These are phyloP conservation scores for Tragulus kanchil DNA, from an alignment of 2,113 vertebrate genomes.

Conservation along the genomic window DNA sequence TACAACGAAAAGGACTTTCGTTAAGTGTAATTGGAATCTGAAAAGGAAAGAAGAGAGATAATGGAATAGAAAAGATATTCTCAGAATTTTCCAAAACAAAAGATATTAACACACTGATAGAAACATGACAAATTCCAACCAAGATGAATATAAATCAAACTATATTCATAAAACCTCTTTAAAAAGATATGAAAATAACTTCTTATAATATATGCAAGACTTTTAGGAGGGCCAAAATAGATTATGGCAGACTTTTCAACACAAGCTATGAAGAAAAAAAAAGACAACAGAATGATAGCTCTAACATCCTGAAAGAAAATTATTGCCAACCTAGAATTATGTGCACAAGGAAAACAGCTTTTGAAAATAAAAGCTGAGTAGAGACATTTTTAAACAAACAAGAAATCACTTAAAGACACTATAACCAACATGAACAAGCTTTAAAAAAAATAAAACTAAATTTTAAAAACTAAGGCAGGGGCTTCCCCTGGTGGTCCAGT, in stretches of 20 bases:
- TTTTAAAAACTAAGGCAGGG: background rate
- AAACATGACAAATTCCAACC: background rate
- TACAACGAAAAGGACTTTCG: background rate
- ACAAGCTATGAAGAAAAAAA: background rate
- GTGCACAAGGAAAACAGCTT: conserved; percentile 7
- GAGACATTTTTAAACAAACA: background rate
- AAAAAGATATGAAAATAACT: background rate
- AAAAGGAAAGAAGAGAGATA: background rate
- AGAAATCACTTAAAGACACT: background rate
- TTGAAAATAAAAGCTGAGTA: background rate
- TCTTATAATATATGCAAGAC: background rate
- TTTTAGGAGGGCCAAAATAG: background rate
- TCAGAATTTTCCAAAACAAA: conserved; percentile 38
- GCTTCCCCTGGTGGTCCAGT: too few relatives aligned
- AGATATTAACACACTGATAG: background rate
- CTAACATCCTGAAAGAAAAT: conserved; percentile 13
- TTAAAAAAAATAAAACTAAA: background rate
- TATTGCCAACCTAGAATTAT: background rate
- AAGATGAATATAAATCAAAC: conserved; percentile 12
- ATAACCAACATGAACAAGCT: background rate
- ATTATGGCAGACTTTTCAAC: conserved; percentile 12
- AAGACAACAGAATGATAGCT: background rate
- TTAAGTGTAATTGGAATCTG: background rate
- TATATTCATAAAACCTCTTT: background rate
- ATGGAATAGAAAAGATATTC: background rate